Percentiles rank a stretch among this genome's conserved stretches.
phyloP scores from a whole-genome alignment of 2,888 invertebrate genomes.

The Aquatica leii region DNA sequence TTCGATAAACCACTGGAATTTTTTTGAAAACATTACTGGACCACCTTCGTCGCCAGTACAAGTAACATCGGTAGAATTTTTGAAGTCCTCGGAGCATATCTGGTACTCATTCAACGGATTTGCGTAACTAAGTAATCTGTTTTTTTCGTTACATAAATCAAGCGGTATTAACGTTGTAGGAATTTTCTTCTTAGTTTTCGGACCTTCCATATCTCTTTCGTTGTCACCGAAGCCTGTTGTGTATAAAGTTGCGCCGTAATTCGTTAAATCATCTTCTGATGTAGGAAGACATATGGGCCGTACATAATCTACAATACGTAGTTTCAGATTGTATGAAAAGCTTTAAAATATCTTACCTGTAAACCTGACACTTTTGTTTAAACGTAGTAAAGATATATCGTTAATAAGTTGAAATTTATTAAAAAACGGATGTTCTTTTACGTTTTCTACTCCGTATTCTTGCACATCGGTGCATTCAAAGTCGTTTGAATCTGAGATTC shows the following conservation, averaged over 20 bases:
- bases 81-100: background rate
- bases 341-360: slow-evolving; percentile 2
- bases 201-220: background rate
- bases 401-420: background rate
- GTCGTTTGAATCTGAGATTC: background rate
- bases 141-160: background rate
- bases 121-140: background rate
- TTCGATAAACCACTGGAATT: background rate
- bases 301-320: slow-evolving; percentile 7
- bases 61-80: background rate
- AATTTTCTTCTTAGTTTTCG: slow-evolving; percentile 1
- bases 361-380: slow-evolving; percentile 7
- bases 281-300: slow-evolving; percentile 5
- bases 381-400: slow-evolving; percentile 9
- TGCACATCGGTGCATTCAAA: background rate
- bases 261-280: background rate
- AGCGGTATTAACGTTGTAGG: background rate
- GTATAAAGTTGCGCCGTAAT: background rate
- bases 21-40: background rate
- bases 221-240: slow-evolving; percentile 4
- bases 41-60: too few species aligned
- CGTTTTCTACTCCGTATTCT: slow-evolving; percentile 14
- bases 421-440: slow-evolving; percentile 14
- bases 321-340: background rate
- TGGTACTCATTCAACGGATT: background rate